Evolutionary conservation across 1,140 invertebrate genomes (phyloP).

Genomic region (Hormaphis cornu): DNA sequence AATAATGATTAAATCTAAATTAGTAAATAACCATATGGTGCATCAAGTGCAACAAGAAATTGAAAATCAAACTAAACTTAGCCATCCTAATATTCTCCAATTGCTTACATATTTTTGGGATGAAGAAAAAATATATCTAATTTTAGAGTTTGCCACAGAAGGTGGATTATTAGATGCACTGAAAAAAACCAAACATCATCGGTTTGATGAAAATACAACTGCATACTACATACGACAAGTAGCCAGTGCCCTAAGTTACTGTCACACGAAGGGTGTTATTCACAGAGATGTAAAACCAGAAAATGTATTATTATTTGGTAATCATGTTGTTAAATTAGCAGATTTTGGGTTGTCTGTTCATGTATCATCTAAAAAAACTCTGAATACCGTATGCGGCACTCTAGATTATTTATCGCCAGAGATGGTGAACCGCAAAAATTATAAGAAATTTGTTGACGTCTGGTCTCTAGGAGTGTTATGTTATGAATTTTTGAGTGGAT

Average conservation of each 20-base stretch:
- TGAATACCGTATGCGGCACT: slow-evolving; percentile 86
- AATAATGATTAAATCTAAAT: slow-evolving; percentile 76
- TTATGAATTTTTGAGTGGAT: slow-evolving; percentile 89
- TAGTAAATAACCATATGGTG: slow-evolving; percentile 47
- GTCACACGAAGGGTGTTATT: slow-evolving; percentile 80
- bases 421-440: slow-evolving; percentile 68
- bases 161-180: slow-evolving; percentile 81
- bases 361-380: slow-evolving; percentile 69
- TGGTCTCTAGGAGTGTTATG: slow-evolving; percentile 90
- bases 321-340: slow-evolving; percentile 75
- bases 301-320: slow-evolving; percentile 66
- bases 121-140: slow-evolving; percentile 75
- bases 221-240: slow-evolving; percentile 81
- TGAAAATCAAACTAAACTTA: slow-evolving; percentile 87
- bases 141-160: slow-evolving; percentile 80
- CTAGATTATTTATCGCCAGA: slow-evolving; percentile 88
- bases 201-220: slow-evolving; percentile 46
- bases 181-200: slow-evolving; percentile 53
- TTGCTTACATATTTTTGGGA: slow-evolving; percentile 89
- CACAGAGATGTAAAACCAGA: slow-evolving; percentile 89
- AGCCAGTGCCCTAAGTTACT: slow-evolving; percentile 79
- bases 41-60: slow-evolving; percentile 81
- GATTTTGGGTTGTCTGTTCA: slow-evolving; percentile 95
- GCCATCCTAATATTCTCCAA: slow-evolving; percentile 82
- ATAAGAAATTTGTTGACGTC: slow-evolving; percentile 71